These are phyloP conservation scores for Papilio polytes DNA, from an alignment of 1,140 invertebrate species.

Conservation along the genomic window DNA sequence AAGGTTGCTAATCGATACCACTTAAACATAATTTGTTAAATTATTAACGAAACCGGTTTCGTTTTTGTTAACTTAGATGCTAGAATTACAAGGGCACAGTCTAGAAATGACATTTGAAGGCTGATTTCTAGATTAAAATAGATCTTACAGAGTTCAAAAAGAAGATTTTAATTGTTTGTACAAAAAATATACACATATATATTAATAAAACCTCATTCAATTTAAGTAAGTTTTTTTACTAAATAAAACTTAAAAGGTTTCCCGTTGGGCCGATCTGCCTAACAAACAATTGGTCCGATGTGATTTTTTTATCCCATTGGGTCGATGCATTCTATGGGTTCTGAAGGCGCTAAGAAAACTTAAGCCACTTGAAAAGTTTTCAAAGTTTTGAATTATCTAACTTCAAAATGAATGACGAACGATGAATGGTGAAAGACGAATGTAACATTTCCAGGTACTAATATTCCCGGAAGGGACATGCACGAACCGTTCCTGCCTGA, in stretches of 20 bases:
- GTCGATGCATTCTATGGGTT: no score
- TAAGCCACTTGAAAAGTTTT: neutral
- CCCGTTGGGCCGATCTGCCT: no score
- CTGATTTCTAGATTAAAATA: neutral
- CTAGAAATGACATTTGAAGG: neutral
- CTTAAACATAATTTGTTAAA: neutral
- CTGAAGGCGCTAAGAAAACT: no score
- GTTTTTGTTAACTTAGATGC: neutral
- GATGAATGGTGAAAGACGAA: neutral
- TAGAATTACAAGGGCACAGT: neutral
- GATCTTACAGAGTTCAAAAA: neutral
- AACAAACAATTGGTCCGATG: no score
- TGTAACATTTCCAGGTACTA: constrained; percentile 87
- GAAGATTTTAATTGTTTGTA: no score
- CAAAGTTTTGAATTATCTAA: neutral
- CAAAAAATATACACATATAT: no score
- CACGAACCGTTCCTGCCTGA: constrained; percentile 96
- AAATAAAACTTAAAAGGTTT: no score
- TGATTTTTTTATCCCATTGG: no score
- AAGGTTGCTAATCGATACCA: neutral
- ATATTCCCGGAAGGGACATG: constrained; percentile 98
- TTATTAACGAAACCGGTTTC: neutral
- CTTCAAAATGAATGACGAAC: neutral
- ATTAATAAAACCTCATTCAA: no score
- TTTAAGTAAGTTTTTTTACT: no score